Conservation (phyloP, 2,113 vertebrate species). For the Zootoca vivipara region DNA sequence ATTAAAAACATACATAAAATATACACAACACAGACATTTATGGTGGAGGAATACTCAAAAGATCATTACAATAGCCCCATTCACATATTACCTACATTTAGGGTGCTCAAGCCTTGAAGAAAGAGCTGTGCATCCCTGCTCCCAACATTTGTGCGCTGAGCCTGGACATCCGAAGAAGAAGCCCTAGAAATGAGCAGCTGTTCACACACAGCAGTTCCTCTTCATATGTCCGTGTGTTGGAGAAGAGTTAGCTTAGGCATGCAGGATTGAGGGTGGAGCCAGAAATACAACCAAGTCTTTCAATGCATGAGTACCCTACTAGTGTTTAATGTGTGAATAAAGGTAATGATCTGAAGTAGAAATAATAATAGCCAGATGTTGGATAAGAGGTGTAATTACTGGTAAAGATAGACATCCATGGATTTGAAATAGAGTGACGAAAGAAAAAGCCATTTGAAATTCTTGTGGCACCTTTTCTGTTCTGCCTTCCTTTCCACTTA, state of each 20-base stretch:
- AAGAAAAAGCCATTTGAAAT: neutral
- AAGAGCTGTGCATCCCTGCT: neutral
- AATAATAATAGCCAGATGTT: neutral
- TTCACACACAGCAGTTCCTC: too few relatives aligned
- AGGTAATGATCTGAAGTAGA: neutral
- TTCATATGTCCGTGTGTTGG: neutral
- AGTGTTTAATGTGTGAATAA: neutral
- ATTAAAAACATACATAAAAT: neutral
- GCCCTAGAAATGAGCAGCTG: neutral
- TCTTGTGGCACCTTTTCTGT: neutral
- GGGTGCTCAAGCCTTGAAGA: neutral
- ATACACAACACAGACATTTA: neutral
- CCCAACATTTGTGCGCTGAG: neutral
- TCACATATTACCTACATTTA: neutral
- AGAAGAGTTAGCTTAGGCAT: neutral
- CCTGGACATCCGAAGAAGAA: neutral
- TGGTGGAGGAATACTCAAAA: neutral
- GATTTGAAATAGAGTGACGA: neutral
- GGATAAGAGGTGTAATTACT: neutral
- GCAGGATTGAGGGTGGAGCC: neutral
- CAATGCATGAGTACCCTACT: too few relatives aligned
- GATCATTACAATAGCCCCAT: neutral
- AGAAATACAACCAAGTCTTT: neutral
- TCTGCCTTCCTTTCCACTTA: neutral
- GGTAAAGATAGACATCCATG: neutral